Percentiles rank a stretch among this genome's conserved stretches.
Conservation (phyloP, 2,888 invertebrate genomes). For the Spicauda simplicius region DNA sequence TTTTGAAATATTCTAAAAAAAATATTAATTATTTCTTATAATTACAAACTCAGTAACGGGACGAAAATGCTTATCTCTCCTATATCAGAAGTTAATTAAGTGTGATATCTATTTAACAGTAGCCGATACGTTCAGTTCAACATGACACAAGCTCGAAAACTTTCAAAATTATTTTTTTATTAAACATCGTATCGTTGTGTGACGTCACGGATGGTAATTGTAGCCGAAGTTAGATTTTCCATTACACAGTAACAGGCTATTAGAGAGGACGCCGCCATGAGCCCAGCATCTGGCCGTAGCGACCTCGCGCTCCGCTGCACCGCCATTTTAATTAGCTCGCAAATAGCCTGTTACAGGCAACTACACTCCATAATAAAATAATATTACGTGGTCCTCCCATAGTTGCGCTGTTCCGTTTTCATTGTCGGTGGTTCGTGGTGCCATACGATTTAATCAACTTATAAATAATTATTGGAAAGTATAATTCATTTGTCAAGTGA, state of each 20-base stretch:
- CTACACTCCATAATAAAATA: conserved; percentile 1
- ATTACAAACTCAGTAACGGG: too few species aligned
- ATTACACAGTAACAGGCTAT: conserved; percentile 9
- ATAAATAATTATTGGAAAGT: too few species aligned
- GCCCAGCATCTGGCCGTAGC: background rate
- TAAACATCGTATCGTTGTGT: background rate
- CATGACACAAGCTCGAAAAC: background rate
- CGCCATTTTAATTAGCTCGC: conserved; percentile 40
- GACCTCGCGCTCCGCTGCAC: conserved; percentile 12
- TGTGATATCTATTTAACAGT: too few species aligned
- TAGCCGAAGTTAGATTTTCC: background rate
- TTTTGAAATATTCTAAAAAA: too few species aligned
- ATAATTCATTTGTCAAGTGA: too few species aligned
- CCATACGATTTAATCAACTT: background rate
- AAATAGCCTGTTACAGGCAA: conserved; percentile 37
- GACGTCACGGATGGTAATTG: background rate
- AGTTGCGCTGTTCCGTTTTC: background rate
- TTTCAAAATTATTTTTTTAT: background rate
- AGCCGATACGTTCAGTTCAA: too few species aligned
- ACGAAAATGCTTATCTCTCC: too few species aligned
- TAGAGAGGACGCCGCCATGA: background rate
- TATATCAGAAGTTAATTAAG: too few species aligned
- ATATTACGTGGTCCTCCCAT: background rate
- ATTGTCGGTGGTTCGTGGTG: background rate
- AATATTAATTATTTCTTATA: too few species aligned